Conservation (phyloP, 2,797 vertebrate species). For the Nothura maculosa region DNA sequence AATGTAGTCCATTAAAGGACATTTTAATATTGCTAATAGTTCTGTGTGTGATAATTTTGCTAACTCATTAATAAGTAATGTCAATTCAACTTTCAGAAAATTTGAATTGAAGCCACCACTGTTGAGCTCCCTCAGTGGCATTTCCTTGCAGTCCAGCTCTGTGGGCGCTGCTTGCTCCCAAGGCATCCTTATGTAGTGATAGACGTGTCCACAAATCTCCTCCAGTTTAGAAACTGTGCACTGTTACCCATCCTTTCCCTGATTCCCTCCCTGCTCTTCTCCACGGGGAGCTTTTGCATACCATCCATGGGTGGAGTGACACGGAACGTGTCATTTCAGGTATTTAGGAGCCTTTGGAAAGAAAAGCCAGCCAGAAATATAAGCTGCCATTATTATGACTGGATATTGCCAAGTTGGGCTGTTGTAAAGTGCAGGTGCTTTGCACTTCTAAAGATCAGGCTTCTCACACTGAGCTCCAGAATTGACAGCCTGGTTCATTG, state of each 20-base stretch:
- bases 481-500: background rate
- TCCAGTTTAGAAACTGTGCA: rapidly evolving
- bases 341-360: background rate
- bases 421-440: background rate
- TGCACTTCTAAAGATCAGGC: background rate
- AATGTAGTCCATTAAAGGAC: background rate
- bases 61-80: background rate
- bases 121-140: background rate
- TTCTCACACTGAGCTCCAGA: background rate
- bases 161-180: background rate
- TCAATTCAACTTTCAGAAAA: background rate
- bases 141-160: background rate
- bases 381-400: background rate
- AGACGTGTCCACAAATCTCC: background rate
- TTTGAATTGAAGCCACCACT: background rate
- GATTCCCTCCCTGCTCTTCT: background rate
- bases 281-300: background rate
- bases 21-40: background rate
- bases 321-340: rapidly evolving
- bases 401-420: rapidly evolving
- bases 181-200: background rate
- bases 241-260: background rate
- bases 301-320: rapidly evolving
- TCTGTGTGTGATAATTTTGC: background rate
- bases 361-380: background rate